Base-by-base conservation (phyloP, 1,140 invertebrate genomes). In the Saccostrea glomerata region DNA sequence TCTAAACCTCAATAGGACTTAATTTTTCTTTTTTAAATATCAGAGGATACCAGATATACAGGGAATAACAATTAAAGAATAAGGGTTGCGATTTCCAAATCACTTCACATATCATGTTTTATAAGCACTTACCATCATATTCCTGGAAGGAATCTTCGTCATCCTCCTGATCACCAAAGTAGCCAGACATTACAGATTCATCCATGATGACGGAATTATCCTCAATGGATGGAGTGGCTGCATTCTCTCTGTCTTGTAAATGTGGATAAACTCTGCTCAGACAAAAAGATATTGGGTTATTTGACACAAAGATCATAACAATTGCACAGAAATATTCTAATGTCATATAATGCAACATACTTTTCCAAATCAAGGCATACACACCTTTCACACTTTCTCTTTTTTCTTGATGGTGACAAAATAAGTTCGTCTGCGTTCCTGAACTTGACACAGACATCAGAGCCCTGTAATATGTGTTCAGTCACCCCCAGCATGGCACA, bases 141-240 rank as follows among this genome's bases (percentile, higher is more conserved):
- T 93, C 93, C 11, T 92, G 86, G 47, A 92, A 90, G 6, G 92
- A 93, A 23, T 92, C 92, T 73, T 91, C 90, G 30, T 92, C 93
- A 88, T 93, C 93, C 87, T 94, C 94, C 40, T 90, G 86, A 82
- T 94, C 93, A 9, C 92, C 94, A 84, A 93, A 92, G 89, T 94
- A 94, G 17, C 93, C 93, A n/a, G 93, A 94, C 63, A 92, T 86
- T 7, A 91, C 83, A 0, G 92, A 92, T 36, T 94, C 93, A 86
- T 93, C 92, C 77, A 92, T 85, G 2, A 84, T 86, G 36, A 88
- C 63, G n/a, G 86, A 73, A 25, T 84, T 86, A n/a, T 87, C 63
- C 23, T 92, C 89, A 23, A 92, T 86, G 12, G 91, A 90, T 30
- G 92, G 91, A 23, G 92, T 92, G 7, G 92, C 90, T 11, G 91